Percentiles rank a stretch among this genome's conserved stretches.
Evolutionary conservation across 1,140 invertebrate genomes (phyloP).

Genomic region (Hirudo medicinalis): DNA sequence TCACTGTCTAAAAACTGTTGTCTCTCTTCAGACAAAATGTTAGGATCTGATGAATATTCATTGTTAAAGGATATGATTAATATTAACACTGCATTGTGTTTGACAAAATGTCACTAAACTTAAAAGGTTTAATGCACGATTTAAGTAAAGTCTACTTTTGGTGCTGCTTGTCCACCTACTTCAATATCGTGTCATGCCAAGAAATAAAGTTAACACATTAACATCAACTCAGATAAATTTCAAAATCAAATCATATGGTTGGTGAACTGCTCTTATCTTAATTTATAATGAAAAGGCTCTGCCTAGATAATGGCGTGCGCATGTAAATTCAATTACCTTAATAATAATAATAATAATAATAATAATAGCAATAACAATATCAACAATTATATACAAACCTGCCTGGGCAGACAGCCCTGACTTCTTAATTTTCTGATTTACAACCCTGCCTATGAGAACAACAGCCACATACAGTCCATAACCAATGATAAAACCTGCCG

Average conservation of each 20-base stretch:
- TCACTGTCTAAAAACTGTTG: conserved; percentile 8
- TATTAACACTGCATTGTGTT: too few species aligned
- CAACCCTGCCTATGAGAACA: conserved; percentile 45
- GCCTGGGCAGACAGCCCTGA: not conserved
- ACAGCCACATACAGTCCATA: conserved; percentile 50
- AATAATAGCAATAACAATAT: too few species aligned
- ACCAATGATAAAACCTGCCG: conserved; percentile 46
- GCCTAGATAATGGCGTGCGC: too few species aligned
- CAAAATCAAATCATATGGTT: not conserved
- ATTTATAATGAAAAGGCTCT: not conserved
- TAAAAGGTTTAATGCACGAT: too few species aligned
- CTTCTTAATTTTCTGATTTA: conserved; percentile 28
- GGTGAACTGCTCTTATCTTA: not conserved
- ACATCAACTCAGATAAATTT: not conserved
- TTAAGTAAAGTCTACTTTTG: too few species aligned
- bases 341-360: too few species aligned
- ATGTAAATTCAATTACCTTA: too few species aligned
- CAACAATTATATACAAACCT: too few species aligned
- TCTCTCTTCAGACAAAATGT: conserved; percentile 7
- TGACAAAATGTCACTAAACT: too few species aligned
- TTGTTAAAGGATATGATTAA: not conserved
- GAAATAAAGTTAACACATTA: not conserved
- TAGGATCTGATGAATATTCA: not conserved
- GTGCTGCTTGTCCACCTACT: too few species aligned
- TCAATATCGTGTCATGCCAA: too few species aligned